Conservation (phyloP, 2,797 vertebrate species). For the Spea hammondii region DNA sequence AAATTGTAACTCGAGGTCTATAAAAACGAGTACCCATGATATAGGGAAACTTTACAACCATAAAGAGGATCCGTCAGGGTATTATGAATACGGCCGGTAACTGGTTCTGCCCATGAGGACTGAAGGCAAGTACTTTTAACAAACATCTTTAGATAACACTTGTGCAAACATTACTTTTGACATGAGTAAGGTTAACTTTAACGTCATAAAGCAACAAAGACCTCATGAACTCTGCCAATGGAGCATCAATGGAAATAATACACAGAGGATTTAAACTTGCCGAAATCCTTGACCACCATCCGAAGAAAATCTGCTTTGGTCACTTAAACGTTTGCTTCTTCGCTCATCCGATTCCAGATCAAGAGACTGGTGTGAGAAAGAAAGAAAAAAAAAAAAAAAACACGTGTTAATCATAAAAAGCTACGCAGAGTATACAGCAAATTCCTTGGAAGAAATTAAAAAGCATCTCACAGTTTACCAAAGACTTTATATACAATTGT, state of each 20-base stretch:
- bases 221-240: too few species aligned
- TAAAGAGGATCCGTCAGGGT: neutral
- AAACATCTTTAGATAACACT: too few species aligned
- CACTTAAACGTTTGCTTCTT: slow-evolving; percentile 13
- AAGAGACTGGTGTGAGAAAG: slow-evolving; percentile 3
- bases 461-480: neutral
- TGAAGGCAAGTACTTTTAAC: neutral
- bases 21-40: too few species aligned
- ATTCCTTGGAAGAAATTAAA: neutral
- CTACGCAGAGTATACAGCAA: too few species aligned
- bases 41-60: too few species aligned
- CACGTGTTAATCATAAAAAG: neutral
- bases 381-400: neutral
- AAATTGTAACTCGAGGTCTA: too few species aligned
- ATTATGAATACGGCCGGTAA: too few species aligned
- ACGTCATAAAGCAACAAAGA: too few species aligned
- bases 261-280: neutral
- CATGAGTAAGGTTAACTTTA: too few species aligned
- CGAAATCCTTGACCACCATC: slow-evolving; percentile 24
- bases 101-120: neutral
- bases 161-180: too few species aligned
- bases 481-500: too few species aligned
- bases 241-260: too few species aligned
- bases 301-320: slow-evolving; percentile 4
- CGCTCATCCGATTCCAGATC: slow-evolving; percentile 2